Evolutionary conservation across 2,113 vertebrate species (phyloP), one percentile per base, ranked within the genome.

Genomic region (Microcebus lehilahytsara): DNA sequence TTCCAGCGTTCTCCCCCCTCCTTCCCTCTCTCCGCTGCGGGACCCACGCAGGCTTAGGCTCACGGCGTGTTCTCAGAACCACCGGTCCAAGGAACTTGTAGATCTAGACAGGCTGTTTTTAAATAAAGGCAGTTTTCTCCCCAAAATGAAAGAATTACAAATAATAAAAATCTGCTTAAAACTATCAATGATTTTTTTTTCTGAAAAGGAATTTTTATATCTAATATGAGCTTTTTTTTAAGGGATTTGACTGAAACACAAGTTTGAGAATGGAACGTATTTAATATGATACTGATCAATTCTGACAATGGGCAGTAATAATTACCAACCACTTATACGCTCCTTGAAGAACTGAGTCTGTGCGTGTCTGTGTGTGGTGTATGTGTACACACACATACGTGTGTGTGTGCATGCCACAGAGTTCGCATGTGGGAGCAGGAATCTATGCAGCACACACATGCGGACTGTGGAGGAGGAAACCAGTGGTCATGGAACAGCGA

Each of bases 91-190:
- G n/a, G 27, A 79, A 30, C 23, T 75, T 56, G 20, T 56, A 56
- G 37, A 75, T 93, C 37, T 80, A 22, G 20, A 62, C 19, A 88
- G 51, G 49, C 30, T 67, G 19, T 53, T 62, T 49, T 53, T 71
- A 81, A 81, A 30, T 83, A 51, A 72, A 87, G 75, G 46, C 19
- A 40, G 34, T 89, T 93, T 93, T 22, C 23, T 80, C n/a, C 8
- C 46, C 46, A 46, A 74, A 49, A 77, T 69, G 40, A 93, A 66
- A 89, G 72, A 40, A 94, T 25, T 69, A 4, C 9, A 88, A 91
- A 71, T 92, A 85, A 85, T 40, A 17, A 53, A 94, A 60, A 85
- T 91, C 17, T 96, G 6, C 16, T 96, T 25, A 25, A 69, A 83
- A 95, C 91, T 53, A 32, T 25, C 51, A 85, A 14, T 67, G 6